phyloP scores from a whole-genome alignment of 2,888 invertebrate genomes.

The Drosophila paramelanica region DNA sequence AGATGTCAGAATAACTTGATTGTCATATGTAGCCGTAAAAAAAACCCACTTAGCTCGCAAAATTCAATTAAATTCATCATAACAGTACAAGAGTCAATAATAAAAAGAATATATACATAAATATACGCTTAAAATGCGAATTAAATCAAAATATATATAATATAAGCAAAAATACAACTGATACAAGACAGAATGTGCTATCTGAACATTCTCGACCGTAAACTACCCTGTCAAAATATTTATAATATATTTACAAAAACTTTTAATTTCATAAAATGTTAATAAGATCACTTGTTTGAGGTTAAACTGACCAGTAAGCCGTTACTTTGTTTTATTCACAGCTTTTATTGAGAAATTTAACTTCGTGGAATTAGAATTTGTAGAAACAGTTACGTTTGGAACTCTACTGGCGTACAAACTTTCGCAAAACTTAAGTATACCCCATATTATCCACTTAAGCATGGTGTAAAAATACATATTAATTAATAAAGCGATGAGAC shows the following conservation, averaged over 20 bases:
- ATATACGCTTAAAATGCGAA: constrained; percentile 58
- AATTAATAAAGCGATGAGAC: constrained; percentile 51
- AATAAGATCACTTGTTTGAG: too few species aligned
- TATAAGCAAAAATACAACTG: too few species aligned
- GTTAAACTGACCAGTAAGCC: too few species aligned
- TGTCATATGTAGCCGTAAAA: constrained; percentile 52
- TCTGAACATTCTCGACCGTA: constrained; percentile 3
- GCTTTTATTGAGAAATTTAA: too few species aligned
- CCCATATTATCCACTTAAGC: neutral
- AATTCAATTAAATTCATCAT: constrained; percentile 45
- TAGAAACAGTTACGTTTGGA: too few species aligned
- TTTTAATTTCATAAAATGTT: too few species aligned
- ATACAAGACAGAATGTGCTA: neutral
- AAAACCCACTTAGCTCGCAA: constrained; percentile 43
- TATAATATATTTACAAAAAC: too few species aligned
- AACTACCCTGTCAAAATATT: neutral
- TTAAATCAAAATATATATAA: constrained; percentile 59
- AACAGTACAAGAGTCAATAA: constrained; percentile 14
- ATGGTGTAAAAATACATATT: neutral
- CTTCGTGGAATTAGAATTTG: too few species aligned
- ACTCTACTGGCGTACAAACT: too few species aligned
- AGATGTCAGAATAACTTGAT: constrained; percentile 40
- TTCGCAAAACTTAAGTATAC: neutral
- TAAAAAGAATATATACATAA: neutral
- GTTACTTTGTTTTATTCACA: too few species aligned